phyloP scores from a whole-genome alignment of 1,140 invertebrate genomes.

The Xylocopa sonorina region DNA sequence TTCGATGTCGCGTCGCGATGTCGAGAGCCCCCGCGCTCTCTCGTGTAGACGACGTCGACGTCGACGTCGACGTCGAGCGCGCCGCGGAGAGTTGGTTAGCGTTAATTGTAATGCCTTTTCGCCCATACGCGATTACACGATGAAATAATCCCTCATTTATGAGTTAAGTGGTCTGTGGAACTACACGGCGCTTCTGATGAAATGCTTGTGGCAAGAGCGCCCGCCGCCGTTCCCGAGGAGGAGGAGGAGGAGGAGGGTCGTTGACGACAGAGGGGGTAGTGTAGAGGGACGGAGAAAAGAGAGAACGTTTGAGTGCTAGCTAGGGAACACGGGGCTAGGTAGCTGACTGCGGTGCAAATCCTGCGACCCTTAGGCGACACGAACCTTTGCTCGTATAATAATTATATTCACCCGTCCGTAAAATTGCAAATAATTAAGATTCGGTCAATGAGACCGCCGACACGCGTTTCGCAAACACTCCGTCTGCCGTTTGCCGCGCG shows the following conservation, averaged over 20 bases:
- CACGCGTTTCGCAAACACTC: slow-evolving; percentile 24
- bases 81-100: slow-evolving; percentile 79
- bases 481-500: slow-evolving; percentile 31
- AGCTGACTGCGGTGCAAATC: slow-evolving; percentile 71
- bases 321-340: slow-evolving; percentile 27
- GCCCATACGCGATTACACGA: slow-evolving; percentile 80
- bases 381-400: slow-evolving; percentile 78
- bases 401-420: slow-evolving; percentile 77
- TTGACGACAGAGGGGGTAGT: slow-evolving; percentile 64
- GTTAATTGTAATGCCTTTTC: slow-evolving; percentile 81
- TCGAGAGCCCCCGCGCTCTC: no score
- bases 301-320: slow-evolving; percentile 42
- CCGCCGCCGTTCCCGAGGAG: slow-evolving; percentile 68
- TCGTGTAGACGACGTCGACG: slow-evolving; percentile 61
- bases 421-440: slow-evolving; percentile 81
- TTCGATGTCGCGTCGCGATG: slow-evolving; percentile 65
- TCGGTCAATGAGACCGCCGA: slow-evolving; percentile 73
- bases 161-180: slow-evolving; percentile 81
- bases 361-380: slow-evolving; percentile 73
- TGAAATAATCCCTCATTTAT: slow-evolving; percentile 82
- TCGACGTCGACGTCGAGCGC: slow-evolving; percentile 61
- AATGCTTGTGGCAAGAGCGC: slow-evolving; percentile 76
- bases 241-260: no score
- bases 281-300: slow-evolving; percentile 32
- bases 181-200: slow-evolving; percentile 79